phyloP scores from a whole-genome alignment of 2,888 invertebrate genomes.

The Acheta domesticus region DNA sequence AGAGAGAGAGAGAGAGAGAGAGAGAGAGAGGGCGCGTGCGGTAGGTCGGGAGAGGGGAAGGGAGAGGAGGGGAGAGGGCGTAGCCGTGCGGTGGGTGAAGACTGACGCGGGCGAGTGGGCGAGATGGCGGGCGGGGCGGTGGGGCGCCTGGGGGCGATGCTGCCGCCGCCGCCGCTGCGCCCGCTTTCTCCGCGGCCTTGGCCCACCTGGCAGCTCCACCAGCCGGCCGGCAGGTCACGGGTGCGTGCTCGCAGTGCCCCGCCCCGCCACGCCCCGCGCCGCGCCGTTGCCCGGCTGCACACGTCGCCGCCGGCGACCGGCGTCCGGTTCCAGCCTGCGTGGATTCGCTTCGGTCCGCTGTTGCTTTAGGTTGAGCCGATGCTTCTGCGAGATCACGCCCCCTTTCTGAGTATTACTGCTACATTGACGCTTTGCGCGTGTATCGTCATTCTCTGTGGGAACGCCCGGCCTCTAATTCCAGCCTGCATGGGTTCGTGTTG shows the following conservation, averaged over 20 bases:
- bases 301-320: too few species aligned
- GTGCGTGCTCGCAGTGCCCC: background rate
- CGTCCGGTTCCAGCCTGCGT: too few species aligned
- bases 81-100: background rate
- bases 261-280: too few species aligned
- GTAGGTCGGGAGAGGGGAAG: background rate
- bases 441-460: too few species aligned
- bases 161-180: background rate
- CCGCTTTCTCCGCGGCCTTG: background rate
- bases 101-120: background rate
- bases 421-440: too few species aligned
- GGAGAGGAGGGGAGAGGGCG: background rate
- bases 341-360: too few species aligned
- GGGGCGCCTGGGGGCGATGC: background rate
- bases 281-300: too few species aligned
- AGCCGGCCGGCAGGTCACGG: background rate
- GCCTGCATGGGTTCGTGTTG: too few species aligned
- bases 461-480: too few species aligned
- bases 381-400: too few species aligned
- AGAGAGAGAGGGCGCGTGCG: background rate
- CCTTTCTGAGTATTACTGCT: too few species aligned
- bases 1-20: background rate
- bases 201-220: background rate
- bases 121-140: background rate
- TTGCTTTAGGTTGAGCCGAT: too few species aligned